Base-by-base conservation (phyloP, 2,888 invertebrate species). In the Choreutis nemorana region DNA sequence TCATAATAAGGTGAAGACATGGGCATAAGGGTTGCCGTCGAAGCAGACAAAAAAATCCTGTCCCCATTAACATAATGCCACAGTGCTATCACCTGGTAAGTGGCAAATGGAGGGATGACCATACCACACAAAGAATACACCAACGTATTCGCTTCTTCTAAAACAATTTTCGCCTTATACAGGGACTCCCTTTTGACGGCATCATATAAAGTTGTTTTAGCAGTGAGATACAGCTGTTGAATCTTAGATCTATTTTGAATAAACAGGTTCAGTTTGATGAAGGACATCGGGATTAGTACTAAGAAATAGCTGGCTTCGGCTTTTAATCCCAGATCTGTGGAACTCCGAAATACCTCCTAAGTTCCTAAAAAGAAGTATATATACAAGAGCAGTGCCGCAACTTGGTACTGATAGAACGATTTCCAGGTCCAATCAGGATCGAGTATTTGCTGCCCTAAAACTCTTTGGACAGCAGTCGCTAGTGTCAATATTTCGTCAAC, bases 1-100 rank as follows among this genome's bases (percentile, higher is more conserved):
- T 72, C 70, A 18, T 56, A 60, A 27, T 51, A 68, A 0, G 73
- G 71, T 2, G 52, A 39, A 0, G 47, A 45, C 60, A 67, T 60
- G 0, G 72, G 63, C 59, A 71, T 52, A 1, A 73, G 40, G 4
- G 46, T 61, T 0, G 49, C 39, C 0, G 71, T 70, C 0, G 66
- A 53, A 23, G 47, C 47, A 0, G 68, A 70, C 2, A 72, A 25
- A 2, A 59, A 48, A 2, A 51, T 50, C 23, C 50, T 50, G 1
- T 43, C 44, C 0, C 64, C 68, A 3, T 41, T 39, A 0, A 50
- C 8, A 32, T 61, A 64, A 33, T 44, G 47, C 55, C 58, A 67
- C 1, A 65, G n/a, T 1, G 53, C 55, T 0, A 42, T 39, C 1
- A 51, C 3, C 2, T 64, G 38, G 20, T 64, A 65, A 3, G 43